Evolutionary conservation across 2,797 vertebrate genomes (phyloP).

Genomic region (Tangara arthus): DNA sequence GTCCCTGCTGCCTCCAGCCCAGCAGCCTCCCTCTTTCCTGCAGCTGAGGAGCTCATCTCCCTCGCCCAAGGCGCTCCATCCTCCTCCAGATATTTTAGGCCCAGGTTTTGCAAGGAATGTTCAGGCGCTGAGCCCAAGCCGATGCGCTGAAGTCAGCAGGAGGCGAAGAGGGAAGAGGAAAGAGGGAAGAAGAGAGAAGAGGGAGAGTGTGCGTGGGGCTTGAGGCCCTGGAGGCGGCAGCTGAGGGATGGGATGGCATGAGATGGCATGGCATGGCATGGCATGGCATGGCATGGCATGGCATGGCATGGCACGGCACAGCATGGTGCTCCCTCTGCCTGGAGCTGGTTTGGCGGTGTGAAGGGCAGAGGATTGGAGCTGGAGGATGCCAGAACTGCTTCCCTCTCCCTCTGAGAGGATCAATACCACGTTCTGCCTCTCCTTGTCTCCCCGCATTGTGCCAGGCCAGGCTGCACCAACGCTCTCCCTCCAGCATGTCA

Average conservation of each 20-base stretch:
- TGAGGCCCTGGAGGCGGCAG: background rate
- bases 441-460: background rate
- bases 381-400: background rate
- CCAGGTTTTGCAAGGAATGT: conserved; percentile 58
- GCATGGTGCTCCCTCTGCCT: background rate
- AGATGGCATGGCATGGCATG: background rate
- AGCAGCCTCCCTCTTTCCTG: background rate
- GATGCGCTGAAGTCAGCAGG: conserved; percentile 51
- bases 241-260: background rate
- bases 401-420: background rate
- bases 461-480: background rate
- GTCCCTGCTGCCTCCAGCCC: conserved; percentile 52
- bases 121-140: conserved; percentile 49
- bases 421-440: background rate
- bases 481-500: fast-evolving
- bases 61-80: conserved; percentile 47
- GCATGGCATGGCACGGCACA: background rate
- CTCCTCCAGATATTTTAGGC: conserved; percentile 55
- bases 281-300: background rate
- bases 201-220: background rate
- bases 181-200: background rate
- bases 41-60: conserved; percentile 50
- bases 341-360: background rate
- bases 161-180: conserved; percentile 48
- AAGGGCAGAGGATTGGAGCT: background rate